phyloP scores from a whole-genome alignment of 2,888 invertebrate species.

The Pheosia gnoma region DNA sequence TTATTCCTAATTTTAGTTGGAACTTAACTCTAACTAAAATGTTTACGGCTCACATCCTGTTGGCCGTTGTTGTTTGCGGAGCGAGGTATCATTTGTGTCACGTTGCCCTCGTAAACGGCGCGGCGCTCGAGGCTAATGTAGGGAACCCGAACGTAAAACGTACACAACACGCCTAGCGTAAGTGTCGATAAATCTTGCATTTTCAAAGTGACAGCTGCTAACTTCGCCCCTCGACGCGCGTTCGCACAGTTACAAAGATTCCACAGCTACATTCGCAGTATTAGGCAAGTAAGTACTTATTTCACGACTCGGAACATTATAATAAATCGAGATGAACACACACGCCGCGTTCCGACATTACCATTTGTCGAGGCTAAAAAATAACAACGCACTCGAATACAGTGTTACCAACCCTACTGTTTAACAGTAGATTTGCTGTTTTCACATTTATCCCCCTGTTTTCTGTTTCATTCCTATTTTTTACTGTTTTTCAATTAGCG shows the following conservation, averaged over 20 bases:
- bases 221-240: slow-evolving; percentile 26
- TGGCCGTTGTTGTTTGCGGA: slow-evolving; percentile 24
- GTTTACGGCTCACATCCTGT: slow-evolving; percentile 19
- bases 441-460: no score
- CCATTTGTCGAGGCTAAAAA: slow-evolving; percentile 32
- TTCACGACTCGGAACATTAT: slow-evolving; percentile 26
- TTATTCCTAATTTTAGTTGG: background rate
- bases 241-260: slow-evolving; percentile 25
- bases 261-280: slow-evolving; percentile 17
- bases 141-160: slow-evolving; percentile 41
- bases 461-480: no score
- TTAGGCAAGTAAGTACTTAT: slow-evolving; percentile 14
- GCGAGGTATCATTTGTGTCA: slow-evolving; percentile 36
- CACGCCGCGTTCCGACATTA: slow-evolving; percentile 27
- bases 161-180: slow-evolving; percentile 31
- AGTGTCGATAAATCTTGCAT: slow-evolving; percentile 40
- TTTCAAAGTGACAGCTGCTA: slow-evolving; percentile 41
- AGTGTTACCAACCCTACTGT: no score
- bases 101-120: slow-evolving; percentile 48
- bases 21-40: slow-evolving; percentile 13
- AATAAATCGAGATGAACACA: slow-evolving; percentile 34
- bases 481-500: no score
- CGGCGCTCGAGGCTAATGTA: slow-evolving; percentile 41
- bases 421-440: no score
- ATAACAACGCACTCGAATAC: slow-evolving; percentile 23